A percentile compares a stretch with the other conserved stretches of the same genome.
These are phyloP conservation scores for Prunella fulvescens DNA, from an alignment of 2,113 vertebrate species.

Conservation along the genomic window DNA sequence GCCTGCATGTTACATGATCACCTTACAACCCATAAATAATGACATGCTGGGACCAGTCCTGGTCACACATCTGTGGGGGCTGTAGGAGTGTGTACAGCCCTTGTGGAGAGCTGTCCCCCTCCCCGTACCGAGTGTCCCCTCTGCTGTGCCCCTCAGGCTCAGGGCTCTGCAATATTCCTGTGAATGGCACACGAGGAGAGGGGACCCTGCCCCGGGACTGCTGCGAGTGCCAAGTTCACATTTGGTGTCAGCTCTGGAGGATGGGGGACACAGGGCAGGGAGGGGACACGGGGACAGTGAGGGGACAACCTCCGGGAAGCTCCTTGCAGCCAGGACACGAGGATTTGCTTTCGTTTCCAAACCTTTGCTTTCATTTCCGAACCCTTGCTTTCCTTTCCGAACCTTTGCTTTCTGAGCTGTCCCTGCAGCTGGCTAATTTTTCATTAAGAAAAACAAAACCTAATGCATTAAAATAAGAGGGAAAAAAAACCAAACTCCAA, in stretches of 20 bases:
- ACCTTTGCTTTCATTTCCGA: neutral
- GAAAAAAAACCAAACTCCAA: fast-evolving
- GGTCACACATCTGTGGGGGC: neutral
- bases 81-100: fast-evolving
- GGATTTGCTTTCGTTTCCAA: neutral
- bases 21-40: neutral
- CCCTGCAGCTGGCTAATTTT: neutral
- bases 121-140: neutral
- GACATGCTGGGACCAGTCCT: neutral
- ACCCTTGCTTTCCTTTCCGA: neutral
- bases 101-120: neutral
- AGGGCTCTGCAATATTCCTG: neutral
- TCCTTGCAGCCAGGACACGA: neutral
- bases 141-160: neutral
- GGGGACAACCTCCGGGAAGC: neutral
- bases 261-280: neutral
- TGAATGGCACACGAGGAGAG: neutral
- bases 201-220: neutral
- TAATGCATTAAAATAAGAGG: neutral
- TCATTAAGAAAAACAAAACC: neutral
- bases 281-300: neutral
- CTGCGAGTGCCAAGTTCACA: neutral
- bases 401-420: neutral
- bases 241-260: neutral
- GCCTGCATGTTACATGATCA: neutral